These are phyloP conservation scores for Petaurus breviceps DNA, from an alignment of 2,113 vertebrate genomes.

Conservation along the genomic window DNA sequence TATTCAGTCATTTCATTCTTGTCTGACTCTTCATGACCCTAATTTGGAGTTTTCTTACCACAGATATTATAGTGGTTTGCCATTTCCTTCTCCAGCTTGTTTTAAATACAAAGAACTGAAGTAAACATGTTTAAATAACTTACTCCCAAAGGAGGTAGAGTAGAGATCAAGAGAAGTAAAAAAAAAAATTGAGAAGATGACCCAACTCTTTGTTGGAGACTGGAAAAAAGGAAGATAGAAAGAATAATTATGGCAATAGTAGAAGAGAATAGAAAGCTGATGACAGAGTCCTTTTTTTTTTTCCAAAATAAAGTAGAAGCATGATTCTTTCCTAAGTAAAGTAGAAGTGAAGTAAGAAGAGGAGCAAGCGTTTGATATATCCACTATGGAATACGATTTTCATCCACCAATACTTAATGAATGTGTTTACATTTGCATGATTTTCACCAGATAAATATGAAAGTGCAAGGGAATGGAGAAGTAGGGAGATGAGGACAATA, in stretches of 20 bases:
- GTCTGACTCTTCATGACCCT: too few species aligned
- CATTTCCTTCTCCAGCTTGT: too few species aligned
- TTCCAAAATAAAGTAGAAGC: neutral
- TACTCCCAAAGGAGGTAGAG: neutral
- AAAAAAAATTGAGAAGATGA: neutral
- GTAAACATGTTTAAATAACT: neutral
- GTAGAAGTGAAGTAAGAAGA: neutral
- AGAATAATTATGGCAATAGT: neutral
- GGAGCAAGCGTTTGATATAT: neutral
- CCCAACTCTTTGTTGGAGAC: neutral
- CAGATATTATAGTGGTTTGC: too few species aligned
- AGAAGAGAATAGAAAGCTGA: neutral
- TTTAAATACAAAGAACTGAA: neutral
- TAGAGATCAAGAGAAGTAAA: neutral
- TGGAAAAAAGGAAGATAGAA: neutral
- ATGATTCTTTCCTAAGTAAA: neutral
- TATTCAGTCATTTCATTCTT: too few species aligned
- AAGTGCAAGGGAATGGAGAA: too few species aligned
- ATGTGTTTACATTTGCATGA: too few species aligned
- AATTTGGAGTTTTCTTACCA: too few species aligned
- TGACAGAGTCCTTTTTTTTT: neutral
- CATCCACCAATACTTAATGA: neutral
- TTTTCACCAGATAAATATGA: too few species aligned
- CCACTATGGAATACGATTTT: neutral
- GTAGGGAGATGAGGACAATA: too few species aligned